Evolutionary conservation across 2,888 invertebrate genomes (phyloP), one percentile per base, ranked within the genome.

Genomic region (Leptopilina drosophilae): DNA sequence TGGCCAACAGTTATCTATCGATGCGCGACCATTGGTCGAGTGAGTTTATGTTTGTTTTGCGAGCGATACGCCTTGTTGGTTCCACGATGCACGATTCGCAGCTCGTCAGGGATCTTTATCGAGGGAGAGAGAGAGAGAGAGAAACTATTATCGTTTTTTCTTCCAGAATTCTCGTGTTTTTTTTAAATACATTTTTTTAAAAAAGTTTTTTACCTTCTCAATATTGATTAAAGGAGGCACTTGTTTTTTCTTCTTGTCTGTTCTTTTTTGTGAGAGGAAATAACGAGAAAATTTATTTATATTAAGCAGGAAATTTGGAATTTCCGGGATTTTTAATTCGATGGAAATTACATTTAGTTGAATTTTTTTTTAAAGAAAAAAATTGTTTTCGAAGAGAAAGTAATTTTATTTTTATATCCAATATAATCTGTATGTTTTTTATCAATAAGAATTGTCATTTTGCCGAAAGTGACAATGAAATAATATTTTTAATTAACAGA

Each of bases 31-130:
- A 82, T 84, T 83, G 84, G 82, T 80, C 81, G 77, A 81, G 78
- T 83, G 83, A 87, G 87, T 87, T 88, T 87, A 86, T 83, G 86
- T 87, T 87, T 87, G 87, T 88, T 87, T 86, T 85, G 81, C 82
- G 84, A 81, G 84, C 85, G 87, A 88, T 88, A 89, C 85, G 85
- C 85, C 82, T 80, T 82, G 81, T 81, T 82, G 84, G 73, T 82
- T 79, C 80, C 80, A 79, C 80, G 81, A 82, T 84, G 84, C 80
- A 84, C 85, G 84, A 73, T 56, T 73, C 73, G 56, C 73, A 56
- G 73, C 73, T 73, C 73, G 73, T 73, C 73, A 73, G 73, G 73
- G 73, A 73, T 73, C 73, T 84, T 82, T 81, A 84, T 84, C 81
- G 81, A 83, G 81, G 33, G 33, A 33, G 33, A 33, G 33, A 33